phyloP scores from a whole-genome alignment of 2,113 vertebrate species.

The Tringa solitaria region DNA sequence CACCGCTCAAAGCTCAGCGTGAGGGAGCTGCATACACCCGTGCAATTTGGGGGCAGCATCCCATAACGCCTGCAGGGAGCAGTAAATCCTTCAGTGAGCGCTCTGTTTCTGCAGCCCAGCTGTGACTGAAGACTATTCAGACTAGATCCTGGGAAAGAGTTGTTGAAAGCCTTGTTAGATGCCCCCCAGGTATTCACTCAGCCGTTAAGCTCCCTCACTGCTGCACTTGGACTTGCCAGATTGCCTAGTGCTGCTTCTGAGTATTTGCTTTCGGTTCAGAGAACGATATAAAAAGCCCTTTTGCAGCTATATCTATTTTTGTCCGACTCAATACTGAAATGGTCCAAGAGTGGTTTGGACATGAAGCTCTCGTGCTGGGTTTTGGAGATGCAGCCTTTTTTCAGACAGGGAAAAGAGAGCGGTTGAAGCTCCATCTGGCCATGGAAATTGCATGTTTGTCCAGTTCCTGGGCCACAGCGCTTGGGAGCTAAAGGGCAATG shows the following conservation, averaged over 20 bases:
- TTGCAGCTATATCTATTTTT: not conserved
- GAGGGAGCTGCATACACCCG: not conserved
- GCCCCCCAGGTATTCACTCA: slow-evolving; percentile 2
- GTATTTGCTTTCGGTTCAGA: not conserved
- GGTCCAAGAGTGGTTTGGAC: not conserved
- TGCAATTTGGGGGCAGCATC: not conserved
- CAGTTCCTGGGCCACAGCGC: not conserved
- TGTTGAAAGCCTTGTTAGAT: slow-evolving; percentile 4
- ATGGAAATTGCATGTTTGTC: not conserved
- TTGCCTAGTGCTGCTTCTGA: not conserved
- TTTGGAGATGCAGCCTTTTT: not conserved
- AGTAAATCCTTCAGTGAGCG: not conserved
- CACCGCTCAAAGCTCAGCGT: not conserved
- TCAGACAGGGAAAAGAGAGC: not conserved
- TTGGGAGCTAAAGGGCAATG: not conserved
- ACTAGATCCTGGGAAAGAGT: not conserved
- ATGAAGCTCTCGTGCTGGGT: not conserved
- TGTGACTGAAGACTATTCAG: not conserved
- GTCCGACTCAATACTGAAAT: not conserved
- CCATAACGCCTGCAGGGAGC: not conserved
- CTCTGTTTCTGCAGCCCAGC: not conserved
- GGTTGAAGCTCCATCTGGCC: not conserved
- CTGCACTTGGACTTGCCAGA: not conserved
- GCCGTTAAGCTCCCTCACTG: not conserved
- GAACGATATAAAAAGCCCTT: not conserved